Evolutionary conservation across 1,140 invertebrate genomes (phyloP).

Genomic region (Cardiocondyla obscurior): DNA sequence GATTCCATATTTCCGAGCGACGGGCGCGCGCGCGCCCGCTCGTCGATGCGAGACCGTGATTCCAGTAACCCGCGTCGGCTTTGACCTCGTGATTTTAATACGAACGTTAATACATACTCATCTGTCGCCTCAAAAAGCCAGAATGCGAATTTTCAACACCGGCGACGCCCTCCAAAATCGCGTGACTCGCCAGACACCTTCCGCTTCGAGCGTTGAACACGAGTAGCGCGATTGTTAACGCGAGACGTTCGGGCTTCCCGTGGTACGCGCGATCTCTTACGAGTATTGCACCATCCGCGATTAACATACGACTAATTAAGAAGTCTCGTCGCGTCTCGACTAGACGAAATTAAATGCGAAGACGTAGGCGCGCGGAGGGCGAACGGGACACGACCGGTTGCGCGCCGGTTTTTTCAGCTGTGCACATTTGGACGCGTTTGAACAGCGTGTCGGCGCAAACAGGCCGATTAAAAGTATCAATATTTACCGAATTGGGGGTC

Average conservation of each 20-base stretch:
- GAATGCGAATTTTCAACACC: constrained; percentile 1
- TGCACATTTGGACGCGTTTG: constrained; percentile 53
- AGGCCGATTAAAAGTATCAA: constrained; percentile 79
- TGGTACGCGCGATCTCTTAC: neutral
- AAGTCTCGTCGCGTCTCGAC: neutral
- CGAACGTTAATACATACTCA: too few species aligned
- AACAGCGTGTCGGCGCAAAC: constrained; percentile 65
- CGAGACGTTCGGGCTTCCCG: neutral
- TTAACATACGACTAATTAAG: constrained; percentile 34
- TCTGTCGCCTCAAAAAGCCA: constrained; percentile 2
- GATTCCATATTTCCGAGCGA: constrained; percentile 71
- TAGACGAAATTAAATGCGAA: neutral
- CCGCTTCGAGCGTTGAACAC: neutral
- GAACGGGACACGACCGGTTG: neutral
- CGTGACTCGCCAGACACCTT: neutral
- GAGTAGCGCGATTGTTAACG: neutral
- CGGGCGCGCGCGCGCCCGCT: constrained; percentile 43
- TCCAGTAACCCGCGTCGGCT: neutral
- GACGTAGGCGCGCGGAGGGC: neutral
- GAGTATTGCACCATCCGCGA: neutral
- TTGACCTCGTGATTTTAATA: constrained; percentile 56
- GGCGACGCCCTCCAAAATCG: neutral
- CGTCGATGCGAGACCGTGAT: constrained; percentile 33
- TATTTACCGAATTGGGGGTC: constrained; percentile 74
- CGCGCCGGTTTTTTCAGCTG: constrained; percentile 70